Evolutionary conservation across 2,797 vertebrate species (phyloP), one percentile per base, ranked within the genome.

Genomic region (Oophaga sylvatica): DNA sequence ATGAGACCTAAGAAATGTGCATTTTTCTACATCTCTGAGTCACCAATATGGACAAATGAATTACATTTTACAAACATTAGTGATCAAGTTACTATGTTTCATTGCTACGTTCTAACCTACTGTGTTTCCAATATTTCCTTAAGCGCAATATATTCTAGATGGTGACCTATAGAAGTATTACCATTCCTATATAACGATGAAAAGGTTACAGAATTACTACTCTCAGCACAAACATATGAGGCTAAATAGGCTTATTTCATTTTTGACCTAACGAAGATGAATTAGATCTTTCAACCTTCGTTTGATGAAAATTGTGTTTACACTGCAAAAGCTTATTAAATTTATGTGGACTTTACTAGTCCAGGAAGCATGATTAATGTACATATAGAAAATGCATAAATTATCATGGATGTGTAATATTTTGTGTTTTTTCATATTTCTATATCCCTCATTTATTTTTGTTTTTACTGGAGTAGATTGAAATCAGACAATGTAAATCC

Each of bases 191-290:
- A 41, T 16, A 67, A 65, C 20, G 0, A 31, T 41, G 22, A 9
- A 75, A 83, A 60, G 68, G 29, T 83, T 60, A 83, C 31, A 75
- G 20, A 84, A 60, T 75, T 75, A 62, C 31, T 45, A 76, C 15
- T 35, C 57, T 84, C 70, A 75, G 83, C 70, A 73, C 67, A 84
- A 76, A 84, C 35, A 48, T 48, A 76, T 6, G 31, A 75, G 35
- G 12, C 83, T 75, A 62, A 75, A 19, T 75, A 20, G 20, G 26
- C 12, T 60, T 62, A 41, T 79, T 78, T 86, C 59, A 80, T 86
- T 80, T 70, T 41, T 86, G 19, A 86, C 20, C 48, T 80, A 86
- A 86, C 68, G 76, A 86, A 79, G 84, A 86, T 78, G 31, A 80
- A 86, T 80, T 70, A 22, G 76, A 67, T 70, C 48, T 79, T 86